phyloP scores from a whole-genome alignment of 92 coral and sea anemone genomes.

The Siderastrea radians region DNA sequence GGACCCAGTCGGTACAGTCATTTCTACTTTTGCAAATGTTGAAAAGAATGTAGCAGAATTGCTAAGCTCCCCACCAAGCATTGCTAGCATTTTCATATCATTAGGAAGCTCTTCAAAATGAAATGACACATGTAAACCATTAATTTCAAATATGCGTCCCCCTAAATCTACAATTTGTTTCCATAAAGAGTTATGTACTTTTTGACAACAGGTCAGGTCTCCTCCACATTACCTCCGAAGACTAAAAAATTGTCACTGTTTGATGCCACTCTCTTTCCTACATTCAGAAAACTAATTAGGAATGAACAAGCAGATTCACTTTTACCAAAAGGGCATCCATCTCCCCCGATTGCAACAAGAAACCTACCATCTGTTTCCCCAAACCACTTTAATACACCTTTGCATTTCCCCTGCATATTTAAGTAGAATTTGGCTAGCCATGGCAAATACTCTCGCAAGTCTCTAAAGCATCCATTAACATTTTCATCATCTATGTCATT shows the following conservation, averaged over 20 bases:
- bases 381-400: constrained; percentile 79
- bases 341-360: constrained; percentile 62
- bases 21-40: constrained; percentile 57
- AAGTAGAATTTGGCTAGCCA: constrained; percentile 77
- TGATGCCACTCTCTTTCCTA: constrained; percentile 68
- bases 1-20: constrained; percentile 61
- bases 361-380: constrained; percentile 77
- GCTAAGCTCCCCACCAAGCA: constrained; percentile 64
- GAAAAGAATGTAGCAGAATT: constrained; percentile 76
- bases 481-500: constrained; percentile 75
- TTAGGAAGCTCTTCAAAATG: constrained; percentile 70
- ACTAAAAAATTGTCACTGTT: constrained; percentile 67
- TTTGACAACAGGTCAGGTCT: constrained; percentile 57
- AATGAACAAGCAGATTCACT: constrained; percentile 79
- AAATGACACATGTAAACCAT: constrained; percentile 65
- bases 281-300: constrained; percentile 76
- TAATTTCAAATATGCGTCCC: constrained; percentile 62
- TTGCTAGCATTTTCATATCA: constrained; percentile 65
- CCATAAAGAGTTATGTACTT: constrained; percentile 49
- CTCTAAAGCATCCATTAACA: constrained; percentile 72
- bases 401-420: constrained; percentile 36
- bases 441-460: constrained; percentile 78
- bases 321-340: constrained; percentile 52
- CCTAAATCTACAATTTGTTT: constrained; percentile 66
- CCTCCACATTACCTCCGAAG: constrained; percentile 72